phyloP scores from a whole-genome alignment of 2,888 invertebrate species.

The Pseudolycoriella hygida region DNA sequence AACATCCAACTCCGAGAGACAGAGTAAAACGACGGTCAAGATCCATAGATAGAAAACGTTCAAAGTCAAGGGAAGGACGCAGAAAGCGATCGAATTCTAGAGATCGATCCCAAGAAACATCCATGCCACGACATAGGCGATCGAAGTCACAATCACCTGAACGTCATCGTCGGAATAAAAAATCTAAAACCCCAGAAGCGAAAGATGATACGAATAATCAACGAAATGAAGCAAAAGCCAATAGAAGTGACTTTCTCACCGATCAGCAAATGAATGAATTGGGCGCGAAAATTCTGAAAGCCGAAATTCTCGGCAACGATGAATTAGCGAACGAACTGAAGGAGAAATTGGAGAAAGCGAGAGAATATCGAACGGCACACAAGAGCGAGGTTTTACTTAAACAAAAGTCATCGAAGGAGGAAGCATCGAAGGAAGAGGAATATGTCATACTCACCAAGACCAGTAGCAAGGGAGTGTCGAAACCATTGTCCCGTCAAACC shows the following conservation, averaged over 20 bases:
- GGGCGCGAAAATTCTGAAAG: constrained; percentile 80
- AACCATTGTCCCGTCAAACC: constrained; percentile 39
- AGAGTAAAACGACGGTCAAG: too few relatives aligned
- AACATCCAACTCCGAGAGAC: too few relatives aligned
- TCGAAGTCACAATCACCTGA: too few relatives aligned
- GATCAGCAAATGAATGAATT: constrained; percentile 80
- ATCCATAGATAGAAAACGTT: too few relatives aligned
- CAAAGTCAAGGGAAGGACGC: too few relatives aligned
- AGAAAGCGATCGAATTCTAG: too few relatives aligned
- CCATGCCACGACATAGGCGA: too few relatives aligned
- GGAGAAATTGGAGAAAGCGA: constrained; percentile 51
- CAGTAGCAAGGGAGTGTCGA: constrained; percentile 45
- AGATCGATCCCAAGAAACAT: too few relatives aligned
- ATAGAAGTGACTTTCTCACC: constrained; percentile 32
- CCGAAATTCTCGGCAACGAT: constrained; percentile 79
- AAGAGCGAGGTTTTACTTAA: constrained; percentile 18
- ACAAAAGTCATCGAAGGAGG: constrained; percentile 15
- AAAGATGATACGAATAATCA: too few relatives aligned
- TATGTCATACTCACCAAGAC: constrained; percentile 49
- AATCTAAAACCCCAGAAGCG: too few relatives aligned
- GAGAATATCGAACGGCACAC: constrained; percentile 27
- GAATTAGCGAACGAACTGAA: constrained; percentile 52
- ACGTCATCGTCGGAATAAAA: too few relatives aligned
- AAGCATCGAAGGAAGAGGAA: constrained; percentile 32
- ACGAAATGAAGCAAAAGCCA: too few relatives aligned